Evolutionary conservation across 2,113 vertebrate genomes (phyloP).

Genomic region (Plecotus auritus): DNA sequence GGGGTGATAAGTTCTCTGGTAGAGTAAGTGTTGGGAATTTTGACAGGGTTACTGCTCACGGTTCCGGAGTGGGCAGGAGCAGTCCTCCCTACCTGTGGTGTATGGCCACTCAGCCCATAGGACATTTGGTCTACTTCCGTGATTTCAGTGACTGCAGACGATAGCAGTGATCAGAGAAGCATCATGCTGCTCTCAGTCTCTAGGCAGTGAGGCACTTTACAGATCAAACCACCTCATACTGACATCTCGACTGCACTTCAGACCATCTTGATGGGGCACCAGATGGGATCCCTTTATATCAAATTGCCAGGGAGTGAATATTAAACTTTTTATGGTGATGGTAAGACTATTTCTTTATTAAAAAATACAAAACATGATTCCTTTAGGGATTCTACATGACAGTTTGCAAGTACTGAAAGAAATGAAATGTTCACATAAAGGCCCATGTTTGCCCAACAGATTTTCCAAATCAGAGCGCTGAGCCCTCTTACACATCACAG

Average conservation of each 20-base stretch:
- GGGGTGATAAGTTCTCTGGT: neutral
- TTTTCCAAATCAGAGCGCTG: constrained; percentile 18
- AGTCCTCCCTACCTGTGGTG: neutral
- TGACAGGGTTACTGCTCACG: neutral
- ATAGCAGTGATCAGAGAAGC: neutral
- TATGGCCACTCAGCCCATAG: neutral
- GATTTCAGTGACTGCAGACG: neutral
- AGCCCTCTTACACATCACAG: neutral
- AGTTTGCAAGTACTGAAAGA: neutral
- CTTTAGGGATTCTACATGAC: neutral
- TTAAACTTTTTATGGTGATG: neutral
- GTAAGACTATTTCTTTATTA: neutral
- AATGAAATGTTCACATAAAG: neutral
- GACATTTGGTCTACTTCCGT: neutral
- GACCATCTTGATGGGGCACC: neutral
- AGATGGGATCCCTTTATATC: neutral
- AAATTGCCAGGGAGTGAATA: neutral
- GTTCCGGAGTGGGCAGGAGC: neutral
- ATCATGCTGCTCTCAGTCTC: neutral
- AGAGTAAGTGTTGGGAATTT: neutral
- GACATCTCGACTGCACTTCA: neutral
- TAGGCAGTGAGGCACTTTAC: neutral
- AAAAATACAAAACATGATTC: neutral
- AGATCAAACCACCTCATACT: neutral
- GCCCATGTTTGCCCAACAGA: constrained; percentile 1